Conservation (phyloP, 1,140 invertebrate species). For the Zophobas atratus region DNA sequence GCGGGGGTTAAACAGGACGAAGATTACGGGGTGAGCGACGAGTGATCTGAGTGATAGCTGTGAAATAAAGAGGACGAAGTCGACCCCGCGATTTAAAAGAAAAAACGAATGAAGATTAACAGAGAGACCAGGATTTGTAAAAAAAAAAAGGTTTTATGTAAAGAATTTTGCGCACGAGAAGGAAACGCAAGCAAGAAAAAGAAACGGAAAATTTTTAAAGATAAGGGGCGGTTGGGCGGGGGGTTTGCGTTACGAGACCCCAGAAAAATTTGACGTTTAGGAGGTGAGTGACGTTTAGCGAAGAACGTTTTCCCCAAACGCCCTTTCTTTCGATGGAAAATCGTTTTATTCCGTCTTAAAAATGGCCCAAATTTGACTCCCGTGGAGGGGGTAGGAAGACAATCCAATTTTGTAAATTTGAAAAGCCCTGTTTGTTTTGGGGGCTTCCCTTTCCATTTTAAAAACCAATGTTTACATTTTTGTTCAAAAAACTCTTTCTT, state of each 20-base stretch:
- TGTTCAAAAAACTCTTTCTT: slow-evolving; percentile 17
- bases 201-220: slow-evolving; percentile 49
- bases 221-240: slow-evolving; percentile 21
- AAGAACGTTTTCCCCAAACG: slow-evolving; percentile 51
- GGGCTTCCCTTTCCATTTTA: neutral
- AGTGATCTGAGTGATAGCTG: neutral
- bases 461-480: neutral
- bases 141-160: slow-evolving; percentile 50
- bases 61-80: neutral
- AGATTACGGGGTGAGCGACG: neutral
- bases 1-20: too few species aligned
- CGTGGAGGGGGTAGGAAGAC: neutral
- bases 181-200: slow-evolving; percentile 42
- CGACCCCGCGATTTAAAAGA: slow-evolving; percentile 12
- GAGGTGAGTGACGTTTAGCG: slow-evolving; percentile 46
- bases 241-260: neutral
- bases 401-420: slow-evolving; percentile 6
- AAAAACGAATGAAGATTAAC: slow-evolving; percentile 40
- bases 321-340: slow-evolving; percentile 27
- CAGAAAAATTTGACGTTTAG: neutral
- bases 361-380: neutral
- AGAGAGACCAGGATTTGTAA: slow-evolving; percentile 11
- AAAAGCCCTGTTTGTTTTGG: slow-evolving; percentile 4
- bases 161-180: slow-evolving; percentile 57
- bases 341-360: neutral